phyloP scores from a whole-genome alignment of 2,797 vertebrate species.

The Heterohyrax brucei region DNA sequence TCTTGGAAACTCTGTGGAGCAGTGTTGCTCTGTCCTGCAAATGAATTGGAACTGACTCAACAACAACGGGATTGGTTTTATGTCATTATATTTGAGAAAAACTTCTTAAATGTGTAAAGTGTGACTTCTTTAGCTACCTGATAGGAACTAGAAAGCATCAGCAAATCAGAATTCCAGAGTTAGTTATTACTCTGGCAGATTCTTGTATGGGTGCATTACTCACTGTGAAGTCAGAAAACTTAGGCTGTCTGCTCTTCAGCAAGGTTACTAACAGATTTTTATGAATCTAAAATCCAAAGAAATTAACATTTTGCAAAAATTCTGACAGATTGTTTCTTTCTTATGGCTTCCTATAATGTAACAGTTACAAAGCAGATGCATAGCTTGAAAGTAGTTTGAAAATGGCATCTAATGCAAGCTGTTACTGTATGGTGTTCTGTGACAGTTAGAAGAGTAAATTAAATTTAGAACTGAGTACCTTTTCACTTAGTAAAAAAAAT shows the following conservation, averaged over 20 bases:
- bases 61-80: too few species aligned
- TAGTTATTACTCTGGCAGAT: neutral
- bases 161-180: neutral
- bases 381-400: neutral
- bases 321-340: neutral
- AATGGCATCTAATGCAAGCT: constrained; percentile 1
- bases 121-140: constrained; percentile 34
- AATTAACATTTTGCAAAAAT: neutral
- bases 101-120: neutral
- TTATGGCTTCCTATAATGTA: neutral
- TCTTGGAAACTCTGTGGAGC: too few species aligned
- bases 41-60: too few species aligned
- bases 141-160: neutral
- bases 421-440: constrained; percentile 3
- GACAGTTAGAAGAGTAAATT: constrained; percentile 15
- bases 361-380: neutral
- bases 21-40: too few species aligned
- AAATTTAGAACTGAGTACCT: constrained; percentile 19
- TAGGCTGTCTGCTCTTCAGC: neutral
- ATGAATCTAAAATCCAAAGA: constrained; percentile 21
- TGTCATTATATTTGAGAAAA: constrained; percentile 3
- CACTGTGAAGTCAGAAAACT: neutral
- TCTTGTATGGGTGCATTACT: neutral
- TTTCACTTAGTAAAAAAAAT: neutral
- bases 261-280: constrained; percentile 10